These are phyloP conservation scores for Imbricaverruca yamaguchii DNA, from an alignment of 2,888 invertebrate species.

Conservation along the genomic window DNA sequence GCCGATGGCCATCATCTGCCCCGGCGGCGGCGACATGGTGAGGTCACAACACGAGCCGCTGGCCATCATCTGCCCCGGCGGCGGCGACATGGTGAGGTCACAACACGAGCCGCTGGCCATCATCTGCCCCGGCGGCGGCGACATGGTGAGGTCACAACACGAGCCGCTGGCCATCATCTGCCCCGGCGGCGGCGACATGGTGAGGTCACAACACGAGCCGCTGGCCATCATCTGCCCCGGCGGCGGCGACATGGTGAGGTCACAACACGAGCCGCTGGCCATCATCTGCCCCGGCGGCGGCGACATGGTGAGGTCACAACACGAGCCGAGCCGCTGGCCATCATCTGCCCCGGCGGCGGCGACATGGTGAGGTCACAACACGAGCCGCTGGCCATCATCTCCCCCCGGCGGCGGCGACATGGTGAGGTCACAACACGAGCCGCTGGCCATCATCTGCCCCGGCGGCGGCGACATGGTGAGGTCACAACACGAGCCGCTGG, in stretches of 20 bases:
- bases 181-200: not conserved
- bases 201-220: not conserved
- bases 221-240: not conserved
- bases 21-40: not conserved
- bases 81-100: not conserved
- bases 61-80: not conserved
- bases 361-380: not conserved
- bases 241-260: not conserved
- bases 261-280: too few relatives aligned
- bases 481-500: too few relatives aligned
- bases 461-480: too few relatives aligned
- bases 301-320: not conserved
- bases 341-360: not conserved
- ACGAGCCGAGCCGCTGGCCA: constrained; percentile 42
- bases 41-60: not conserved
- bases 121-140: not conserved
- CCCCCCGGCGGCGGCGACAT: too few relatives aligned
- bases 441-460: too few relatives aligned
- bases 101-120: not conserved
- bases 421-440: too few relatives aligned
- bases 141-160: not conserved
- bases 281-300: not conserved
- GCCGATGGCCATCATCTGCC: not conserved
- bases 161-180: not conserved
- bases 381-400: not conserved